Conservation (phyloP, 37 sponge, comb jelly and placozoan genomes). For the Cliona cf. orientalis region DNA sequence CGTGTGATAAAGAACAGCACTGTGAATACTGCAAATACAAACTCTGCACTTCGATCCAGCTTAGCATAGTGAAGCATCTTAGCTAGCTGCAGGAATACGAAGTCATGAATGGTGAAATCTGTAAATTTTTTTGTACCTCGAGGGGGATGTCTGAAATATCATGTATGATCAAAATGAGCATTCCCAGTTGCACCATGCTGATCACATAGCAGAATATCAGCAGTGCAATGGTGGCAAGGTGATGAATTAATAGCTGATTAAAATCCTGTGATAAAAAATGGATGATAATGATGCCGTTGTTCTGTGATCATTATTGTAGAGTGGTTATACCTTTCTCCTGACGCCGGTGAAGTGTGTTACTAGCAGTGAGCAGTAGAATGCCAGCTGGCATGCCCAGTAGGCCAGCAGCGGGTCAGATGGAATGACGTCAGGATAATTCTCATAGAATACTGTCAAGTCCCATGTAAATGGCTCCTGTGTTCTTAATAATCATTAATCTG, state of each 20-base stretch:
- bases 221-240: slow-evolving; percentile 10
- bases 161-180: slow-evolving; percentile 45
- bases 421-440: background rate
- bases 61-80: slow-evolving; percentile 24
- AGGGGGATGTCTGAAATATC: slow-evolving; percentile 60
- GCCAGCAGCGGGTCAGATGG: slow-evolving; percentile 10
- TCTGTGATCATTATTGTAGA: no score
- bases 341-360: slow-evolving; percentile 6
- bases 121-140: slow-evolving; percentile 22
- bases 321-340: slow-evolving; percentile 35
- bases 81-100: slow-evolving; percentile 3
- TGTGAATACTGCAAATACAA: slow-evolving; percentile 14
- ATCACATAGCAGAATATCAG: slow-evolving; percentile 21
- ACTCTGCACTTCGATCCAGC: background rate
- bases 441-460: slow-evolving; percentile 7
- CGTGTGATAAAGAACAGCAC: slow-evolving; percentile 27
- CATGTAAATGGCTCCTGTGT: slow-evolving; percentile 31
- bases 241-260: slow-evolving; percentile 9
- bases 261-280: slow-evolving; percentile 31
- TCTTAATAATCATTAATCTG: background rate
- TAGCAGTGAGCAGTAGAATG: slow-evolving; percentile 28
- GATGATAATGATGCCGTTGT: no score
- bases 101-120: background rate
- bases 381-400: slow-evolving; percentile 39
- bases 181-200: slow-evolving; percentile 37